Conservation (phyloP, 2,797 vertebrate genomes). For the Pempheris klunzingeri region DNA sequence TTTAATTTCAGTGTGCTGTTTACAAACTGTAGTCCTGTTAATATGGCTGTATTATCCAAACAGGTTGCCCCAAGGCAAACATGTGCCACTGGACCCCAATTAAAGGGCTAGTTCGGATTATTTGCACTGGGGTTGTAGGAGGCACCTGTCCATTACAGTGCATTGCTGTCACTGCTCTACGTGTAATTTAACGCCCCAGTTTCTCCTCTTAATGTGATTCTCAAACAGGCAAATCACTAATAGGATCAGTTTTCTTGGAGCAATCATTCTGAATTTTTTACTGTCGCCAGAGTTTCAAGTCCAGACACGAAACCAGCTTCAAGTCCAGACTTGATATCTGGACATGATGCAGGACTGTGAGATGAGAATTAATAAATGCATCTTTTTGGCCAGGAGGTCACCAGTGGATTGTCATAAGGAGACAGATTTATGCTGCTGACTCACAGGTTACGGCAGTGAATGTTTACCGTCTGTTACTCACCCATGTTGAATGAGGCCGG, state of each 20-base stretch:
- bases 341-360: background rate
- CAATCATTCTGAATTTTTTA: conserved; percentile 13
- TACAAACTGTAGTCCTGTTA: background rate
- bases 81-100: background rate
- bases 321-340: conserved; percentile 26
- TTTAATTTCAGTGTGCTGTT: background rate
- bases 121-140: too few relatives aligned
- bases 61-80: background rate
- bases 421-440: conserved; percentile 19
- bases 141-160: too few relatives aligned
- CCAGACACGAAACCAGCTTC: conserved; percentile 28
- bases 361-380: background rate
- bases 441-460: background rate
- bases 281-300: conserved; percentile 12
- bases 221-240: background rate
- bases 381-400: background rate
- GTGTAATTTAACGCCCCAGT: background rate
- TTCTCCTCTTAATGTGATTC: background rate
- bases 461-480: conserved; percentile 1
- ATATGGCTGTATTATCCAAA: background rate
- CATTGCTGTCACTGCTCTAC: too few relatives aligned
- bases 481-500: background rate
- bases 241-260: background rate
- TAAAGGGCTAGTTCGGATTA: too few relatives aligned
- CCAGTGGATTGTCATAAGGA: background rate